These are phyloP conservation scores for Lindbergichthys nudifrons DNA, from an alignment of 2,797 vertebrate genomes.

Conservation along the genomic window DNA sequence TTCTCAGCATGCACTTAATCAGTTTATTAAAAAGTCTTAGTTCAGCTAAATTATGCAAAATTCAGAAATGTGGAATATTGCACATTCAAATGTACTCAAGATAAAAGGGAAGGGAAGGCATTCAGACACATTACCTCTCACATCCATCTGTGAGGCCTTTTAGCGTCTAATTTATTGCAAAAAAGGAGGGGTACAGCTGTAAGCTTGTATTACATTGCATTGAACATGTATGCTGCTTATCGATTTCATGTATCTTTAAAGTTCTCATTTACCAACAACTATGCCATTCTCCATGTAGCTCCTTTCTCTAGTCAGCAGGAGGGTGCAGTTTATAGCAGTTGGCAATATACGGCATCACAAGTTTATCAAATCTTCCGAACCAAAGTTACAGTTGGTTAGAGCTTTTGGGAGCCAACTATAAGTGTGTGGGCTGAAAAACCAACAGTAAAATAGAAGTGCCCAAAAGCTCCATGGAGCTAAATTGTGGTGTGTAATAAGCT, in stretches of 20 bases:
- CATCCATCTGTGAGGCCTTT: neutral
- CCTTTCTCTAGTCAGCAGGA: conserved; percentile 5
- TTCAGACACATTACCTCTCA: neutral
- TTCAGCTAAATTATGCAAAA: neutral
- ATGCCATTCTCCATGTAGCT: conserved; percentile 2
- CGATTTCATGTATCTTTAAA: neutral
- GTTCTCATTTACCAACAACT: conserved; percentile 7
- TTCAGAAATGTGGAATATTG: neutral
- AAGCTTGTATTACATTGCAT: conserved; percentile 7
- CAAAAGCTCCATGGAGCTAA: conserved; percentile 6
- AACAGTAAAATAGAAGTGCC: conserved; percentile 12
- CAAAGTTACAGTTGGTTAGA: conserved; percentile 1
- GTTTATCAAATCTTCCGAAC: conserved; percentile 12
- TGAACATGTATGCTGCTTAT: neutral
- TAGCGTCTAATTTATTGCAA: neutral
- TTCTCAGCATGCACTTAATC: conserved; percentile 18
- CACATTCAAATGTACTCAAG: neutral
- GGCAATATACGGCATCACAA: conserved; percentile 13
- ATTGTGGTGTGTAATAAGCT: neutral
- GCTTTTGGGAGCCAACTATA: conserved; percentile 11
- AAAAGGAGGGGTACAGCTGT: neutral
- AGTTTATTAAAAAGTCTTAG: conserved; percentile 23
- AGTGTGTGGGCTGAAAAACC: conserved; percentile 37
- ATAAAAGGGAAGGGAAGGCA: neutral
- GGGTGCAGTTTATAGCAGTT: conserved; percentile 2